Base-by-base conservation (phyloP, 2,797 vertebrate species). In the Echiichthys vipera region DNA sequence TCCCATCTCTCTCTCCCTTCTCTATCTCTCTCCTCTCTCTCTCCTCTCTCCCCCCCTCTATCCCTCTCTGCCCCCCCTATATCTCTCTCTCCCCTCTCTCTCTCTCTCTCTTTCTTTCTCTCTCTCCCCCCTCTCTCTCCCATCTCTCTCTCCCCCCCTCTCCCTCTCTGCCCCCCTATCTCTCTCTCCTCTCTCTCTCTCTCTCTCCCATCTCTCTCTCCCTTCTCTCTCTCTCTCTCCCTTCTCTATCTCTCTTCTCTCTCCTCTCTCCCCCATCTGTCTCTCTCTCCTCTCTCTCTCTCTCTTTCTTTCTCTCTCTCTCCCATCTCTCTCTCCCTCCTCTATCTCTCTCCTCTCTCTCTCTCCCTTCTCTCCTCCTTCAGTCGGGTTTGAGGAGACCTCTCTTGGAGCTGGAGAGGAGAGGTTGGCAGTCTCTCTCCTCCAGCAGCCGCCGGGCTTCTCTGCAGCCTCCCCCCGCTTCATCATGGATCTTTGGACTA, bases 321-420 rank as follows among this genome's bases (percentile, higher is more conserved):
- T 6, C 53, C 5, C 34, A 29, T 43, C 29, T 42, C 0, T 7
- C 3, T 14, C 11, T 9, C 22, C 58, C 22, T 49, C 18, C 39
- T 8, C 46, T 22, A 17, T 20, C 25, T 55, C 68, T 29, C 7
- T 24, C 22, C 34, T 2, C 47, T 43, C 51, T n/a, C n/a, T n/a
- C n/a, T n/a, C n/a, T n/a, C n/a, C n/a, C n/a, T n/a, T n/a, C n/a
- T 18, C 18, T 11, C 13, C 9, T 25, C 46, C 39, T 2, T 24
- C 62, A 17, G 24, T 56, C 45, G 24, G 40, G 27, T 59, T 67
- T 40, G 56, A 71, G 82, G 80, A 83, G 70, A 66, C 79, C 62
- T 84, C 78, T 78, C 55, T 69, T 30, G 67, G 68, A 85, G 86
- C 83, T 79, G 79, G 54, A 89, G 89, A 79, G 56, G 78, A 86